Conservation (phyloP, 1,140 invertebrate species). For the Telenomus remus region DNA sequence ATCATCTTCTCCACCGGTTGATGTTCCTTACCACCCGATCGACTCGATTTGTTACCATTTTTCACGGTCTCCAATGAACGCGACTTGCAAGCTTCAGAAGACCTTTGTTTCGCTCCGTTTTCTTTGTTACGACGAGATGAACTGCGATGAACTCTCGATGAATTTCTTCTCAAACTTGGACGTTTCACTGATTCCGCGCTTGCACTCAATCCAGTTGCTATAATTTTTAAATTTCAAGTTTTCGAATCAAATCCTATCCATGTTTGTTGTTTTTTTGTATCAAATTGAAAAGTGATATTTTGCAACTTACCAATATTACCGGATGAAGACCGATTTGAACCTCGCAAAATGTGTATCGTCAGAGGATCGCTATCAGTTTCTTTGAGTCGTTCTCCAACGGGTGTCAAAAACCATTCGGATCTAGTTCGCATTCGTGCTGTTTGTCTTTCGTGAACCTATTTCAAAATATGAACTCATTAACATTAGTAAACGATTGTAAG, state of each 20-base stretch:
- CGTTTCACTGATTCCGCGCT: constrained; percentile 83
- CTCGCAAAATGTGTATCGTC: constrained; percentile 72
- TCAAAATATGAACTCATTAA: constrained; percentile 48
- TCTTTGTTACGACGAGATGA: constrained; percentile 83
- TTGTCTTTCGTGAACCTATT: constrained; percentile 93
- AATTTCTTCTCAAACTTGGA: constrained; percentile 79
- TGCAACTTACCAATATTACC: constrained; percentile 73
- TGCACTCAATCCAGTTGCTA: constrained; percentile 78
- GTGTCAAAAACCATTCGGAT: constrained; percentile 94
- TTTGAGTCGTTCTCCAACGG: constrained; percentile 75
- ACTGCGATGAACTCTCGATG: constrained; percentile 81
- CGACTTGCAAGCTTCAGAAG: constrained; percentile 70
- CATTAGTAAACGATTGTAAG: too few species aligned
- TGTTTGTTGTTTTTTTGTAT: too few species aligned
- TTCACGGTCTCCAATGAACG: constrained; percentile 74
- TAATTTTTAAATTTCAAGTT: too few species aligned
- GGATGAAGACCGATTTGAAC: constrained; percentile 73
- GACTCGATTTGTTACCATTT: constrained; percentile 70
- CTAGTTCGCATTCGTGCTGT: constrained; percentile 93
- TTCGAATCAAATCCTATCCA: too few species aligned
- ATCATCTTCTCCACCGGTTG: constrained; percentile 60
- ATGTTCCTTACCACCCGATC: constrained; percentile 68
- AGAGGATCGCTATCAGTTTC: constrained; percentile 74
- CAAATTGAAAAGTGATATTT: too few species aligned
- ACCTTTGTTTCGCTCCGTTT: constrained; percentile 76